Percentiles rank a stretch among this genome's conserved stretches.
phyloP scores from a whole-genome alignment of 2,113 vertebrate species.

The Kryptolebias marmoratus region DNA sequence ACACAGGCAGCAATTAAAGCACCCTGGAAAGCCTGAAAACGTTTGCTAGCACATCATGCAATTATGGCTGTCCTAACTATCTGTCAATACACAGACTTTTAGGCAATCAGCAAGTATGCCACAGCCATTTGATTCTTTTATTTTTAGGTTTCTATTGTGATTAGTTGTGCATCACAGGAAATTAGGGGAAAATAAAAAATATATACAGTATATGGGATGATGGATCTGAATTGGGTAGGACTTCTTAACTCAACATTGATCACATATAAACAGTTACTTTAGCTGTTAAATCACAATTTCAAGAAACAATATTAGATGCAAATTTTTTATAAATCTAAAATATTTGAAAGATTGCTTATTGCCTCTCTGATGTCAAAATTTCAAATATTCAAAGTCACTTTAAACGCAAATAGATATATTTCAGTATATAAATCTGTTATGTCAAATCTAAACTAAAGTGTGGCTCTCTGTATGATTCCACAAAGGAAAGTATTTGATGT shows the following conservation, averaged over 20 bases:
- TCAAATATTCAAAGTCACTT: no score
- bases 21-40: constrained; percentile 62
- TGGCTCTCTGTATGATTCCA: constrained; percentile 10
- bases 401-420: neutral
- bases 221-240: no score
- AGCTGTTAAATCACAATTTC: no score
- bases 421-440: neutral
- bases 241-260: no score
- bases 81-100: constrained; percentile 59
- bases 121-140: constrained; percentile 44
- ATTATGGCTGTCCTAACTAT: constrained; percentile 74
- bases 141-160: constrained; percentile 19
- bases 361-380: no score
- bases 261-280: no score
- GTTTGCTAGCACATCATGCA: constrained; percentile 72
- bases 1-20: constrained; percentile 66
- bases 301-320: no score
- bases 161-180: neutral
- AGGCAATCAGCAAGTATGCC: constrained; percentile 40
- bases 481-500: constrained; percentile 52
- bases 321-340: no score
- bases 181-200: neutral
- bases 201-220: no score
- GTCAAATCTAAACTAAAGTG: neutral
- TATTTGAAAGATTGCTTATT: no score